Conservation (phyloP, 2,888 invertebrate genomes). For the Temnothorax rugatulus region DNA sequence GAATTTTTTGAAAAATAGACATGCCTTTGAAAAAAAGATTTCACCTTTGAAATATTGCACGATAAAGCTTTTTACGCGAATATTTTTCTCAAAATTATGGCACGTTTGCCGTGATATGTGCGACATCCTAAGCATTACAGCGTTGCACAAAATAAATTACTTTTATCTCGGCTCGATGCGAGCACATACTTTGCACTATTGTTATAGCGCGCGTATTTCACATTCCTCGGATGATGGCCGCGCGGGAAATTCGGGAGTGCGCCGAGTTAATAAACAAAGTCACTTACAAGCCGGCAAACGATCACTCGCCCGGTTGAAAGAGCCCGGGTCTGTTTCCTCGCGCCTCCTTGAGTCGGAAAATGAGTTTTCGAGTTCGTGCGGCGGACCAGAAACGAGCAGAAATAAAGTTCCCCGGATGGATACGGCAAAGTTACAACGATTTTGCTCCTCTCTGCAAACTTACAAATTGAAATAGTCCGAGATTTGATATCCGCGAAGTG, state of each 20-base stretch:
- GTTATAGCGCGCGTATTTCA: slow-evolving; percentile 5
- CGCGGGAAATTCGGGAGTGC: slow-evolving; percentile 8
- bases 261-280: slow-evolving; percentile 44
- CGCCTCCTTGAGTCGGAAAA: slow-evolving; percentile 55
- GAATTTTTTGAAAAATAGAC: neutral
- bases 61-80: neutral
- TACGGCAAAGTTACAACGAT: slow-evolving; percentile 36
- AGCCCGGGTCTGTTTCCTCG: slow-evolving; percentile 11
- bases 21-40: neutral
- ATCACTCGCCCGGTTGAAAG: slow-evolving; percentile 12
- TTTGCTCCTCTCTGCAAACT: slow-evolving; percentile 37
- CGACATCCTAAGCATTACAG: slow-evolving; percentile 3
- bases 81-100: slow-evolving; percentile 12
- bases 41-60: neutral
- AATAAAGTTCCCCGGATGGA: slow-evolving; percentile 35
- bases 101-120: neutral
- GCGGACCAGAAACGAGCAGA: slow-evolving; percentile 39
- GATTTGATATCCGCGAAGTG: slow-evolving; percentile 31
- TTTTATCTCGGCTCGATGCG: slow-evolving; percentile 31
- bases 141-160: slow-evolving; percentile 24
- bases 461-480: slow-evolving; percentile 52
- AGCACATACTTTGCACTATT: slow-evolving; percentile 19
- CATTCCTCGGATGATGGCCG: slow-evolving; percentile 15
- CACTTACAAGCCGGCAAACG: slow-evolving; percentile 22
- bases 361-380: slow-evolving; percentile 47